Percentiles rank a stretch among this genome's conserved stretches.
These are phyloP conservation scores for Acromyrmex heyeri DNA, from an alignment of 1,140 invertebrate genomes.

Conservation along the genomic window DNA sequence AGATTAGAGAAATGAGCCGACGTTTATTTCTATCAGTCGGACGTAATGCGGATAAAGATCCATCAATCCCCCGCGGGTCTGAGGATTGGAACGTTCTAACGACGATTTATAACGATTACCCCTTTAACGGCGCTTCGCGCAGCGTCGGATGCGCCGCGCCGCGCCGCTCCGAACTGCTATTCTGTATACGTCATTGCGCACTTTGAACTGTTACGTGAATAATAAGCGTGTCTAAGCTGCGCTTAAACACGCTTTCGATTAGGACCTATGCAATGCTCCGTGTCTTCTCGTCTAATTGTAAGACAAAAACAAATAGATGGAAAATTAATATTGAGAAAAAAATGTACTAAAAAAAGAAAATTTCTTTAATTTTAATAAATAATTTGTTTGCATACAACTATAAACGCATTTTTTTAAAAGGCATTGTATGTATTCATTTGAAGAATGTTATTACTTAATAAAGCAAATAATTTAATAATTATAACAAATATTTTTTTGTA, in stretches of 20 bases:
- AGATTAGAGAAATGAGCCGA: slow-evolving; percentile 2
- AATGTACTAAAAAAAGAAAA: background rate
- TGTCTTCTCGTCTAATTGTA: background rate
- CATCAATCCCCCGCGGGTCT: slow-evolving; percentile 22
- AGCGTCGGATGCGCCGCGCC: background rate
- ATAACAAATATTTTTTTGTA: too few species aligned
- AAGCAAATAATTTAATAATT: too few species aligned
- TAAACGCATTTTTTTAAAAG: too few species aligned
- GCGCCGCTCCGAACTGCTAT: background rate
- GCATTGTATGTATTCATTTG: too few species aligned
- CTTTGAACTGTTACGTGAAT: slow-evolving; percentile 28
- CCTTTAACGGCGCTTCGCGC: slow-evolving; percentile 33
- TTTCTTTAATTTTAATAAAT: too few species aligned
- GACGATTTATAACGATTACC: slow-evolving; percentile 55
- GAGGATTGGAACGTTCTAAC: background rate
- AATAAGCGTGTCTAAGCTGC: slow-evolving; percentile 1
- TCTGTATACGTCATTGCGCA: background rate
- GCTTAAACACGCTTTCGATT: slow-evolving; percentile 6
- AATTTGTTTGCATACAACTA: too few species aligned
- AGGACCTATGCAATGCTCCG: background rate
- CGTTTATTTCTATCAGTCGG: slow-evolving; percentile 50
- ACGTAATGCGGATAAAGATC: slow-evolving; percentile 25
- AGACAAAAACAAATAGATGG: background rate
- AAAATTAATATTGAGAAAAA: background rate
- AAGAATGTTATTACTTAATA: too few species aligned